phyloP scores from a whole-genome alignment of 2,113 vertebrate species.

The Fukomys damarensis region DNA sequence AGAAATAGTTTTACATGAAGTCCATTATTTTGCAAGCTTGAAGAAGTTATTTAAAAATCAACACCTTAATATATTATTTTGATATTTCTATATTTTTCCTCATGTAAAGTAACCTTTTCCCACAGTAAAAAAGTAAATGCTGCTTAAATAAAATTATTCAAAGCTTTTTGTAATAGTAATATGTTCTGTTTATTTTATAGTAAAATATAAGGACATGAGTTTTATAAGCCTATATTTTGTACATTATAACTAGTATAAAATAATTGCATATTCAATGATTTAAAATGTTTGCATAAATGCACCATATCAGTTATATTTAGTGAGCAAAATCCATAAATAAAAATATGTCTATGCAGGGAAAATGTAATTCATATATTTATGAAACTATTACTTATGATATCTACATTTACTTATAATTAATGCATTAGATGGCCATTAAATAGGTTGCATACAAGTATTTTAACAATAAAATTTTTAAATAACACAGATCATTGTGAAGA shows the following conservation, averaged over 20 bases:
- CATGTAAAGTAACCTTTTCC: background rate
- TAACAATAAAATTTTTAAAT: background rate
- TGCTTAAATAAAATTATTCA: background rate
- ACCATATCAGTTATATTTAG: background rate
- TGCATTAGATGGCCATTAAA: background rate
- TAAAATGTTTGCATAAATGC: background rate
- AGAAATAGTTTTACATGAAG: background rate
- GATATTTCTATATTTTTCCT: background rate
- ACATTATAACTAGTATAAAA: background rate
- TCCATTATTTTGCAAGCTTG: background rate
- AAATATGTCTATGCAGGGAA: background rate
- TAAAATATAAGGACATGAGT: background rate
- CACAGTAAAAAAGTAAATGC: background rate
- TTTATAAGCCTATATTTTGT: background rate
- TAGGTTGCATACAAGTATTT: background rate
- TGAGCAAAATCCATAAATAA: background rate
- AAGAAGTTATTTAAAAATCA: background rate
- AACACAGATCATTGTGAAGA: background rate
- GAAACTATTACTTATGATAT: background rate
- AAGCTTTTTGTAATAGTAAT: rapidly evolving
- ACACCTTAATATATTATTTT: background rate
- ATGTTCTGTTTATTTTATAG: background rate
- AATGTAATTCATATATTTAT: background rate
- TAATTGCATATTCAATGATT: background rate
- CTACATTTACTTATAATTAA: background rate